These are phyloP conservation scores for Leucoma salicis DNA, from an alignment of 2,888 invertebrate genomes.

Conservation along the genomic window DNA sequence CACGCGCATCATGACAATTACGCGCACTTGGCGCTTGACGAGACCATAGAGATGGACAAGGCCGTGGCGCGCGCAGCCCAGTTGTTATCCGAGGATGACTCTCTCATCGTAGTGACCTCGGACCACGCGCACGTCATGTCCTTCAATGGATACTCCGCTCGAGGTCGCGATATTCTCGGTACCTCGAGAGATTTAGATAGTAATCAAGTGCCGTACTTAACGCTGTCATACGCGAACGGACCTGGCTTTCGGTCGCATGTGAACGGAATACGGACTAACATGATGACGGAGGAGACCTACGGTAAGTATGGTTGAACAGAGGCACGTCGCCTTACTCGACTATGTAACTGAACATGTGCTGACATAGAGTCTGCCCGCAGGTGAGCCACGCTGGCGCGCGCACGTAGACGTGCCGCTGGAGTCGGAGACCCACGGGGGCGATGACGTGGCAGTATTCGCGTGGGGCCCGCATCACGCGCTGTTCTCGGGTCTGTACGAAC, in stretches of 20 bases:
- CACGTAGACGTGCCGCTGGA: conserved; percentile 79
- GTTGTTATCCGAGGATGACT: conserved; percentile 75
- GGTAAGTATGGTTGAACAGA: conserved; percentile 45
- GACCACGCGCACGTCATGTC: conserved; percentile 84
- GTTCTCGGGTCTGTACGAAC: conserved; percentile 89
- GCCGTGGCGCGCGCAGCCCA: conserved; percentile 75
- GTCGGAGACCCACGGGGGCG: conserved; percentile 88
- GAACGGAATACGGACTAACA: conserved; percentile 76
- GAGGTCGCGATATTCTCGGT: conserved; percentile 54
- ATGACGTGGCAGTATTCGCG: conserved; percentile 88
- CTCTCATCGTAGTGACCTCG: conserved; percentile 78
- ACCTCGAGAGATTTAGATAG: conserved; percentile 58
- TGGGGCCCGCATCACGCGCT: conserved; percentile 87
- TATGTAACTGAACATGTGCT: not conserved
- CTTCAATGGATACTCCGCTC: conserved; percentile 84
- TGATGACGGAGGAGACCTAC: conserved; percentile 51
- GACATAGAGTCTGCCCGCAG: conserved; percentile 22
- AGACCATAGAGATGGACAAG: conserved; percentile 84
- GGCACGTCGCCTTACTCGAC: not conserved
- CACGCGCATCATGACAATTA: conserved; percentile 84
- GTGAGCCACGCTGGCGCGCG: conserved; percentile 37
- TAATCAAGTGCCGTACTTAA: conserved; percentile 77
- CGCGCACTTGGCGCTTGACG: conserved; percentile 83
- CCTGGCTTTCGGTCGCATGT: conserved; percentile 83
- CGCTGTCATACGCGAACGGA: conserved; percentile 78